Conservation (phyloP, 2,113 vertebrate species). For the Equus przewalskii region DNA sequence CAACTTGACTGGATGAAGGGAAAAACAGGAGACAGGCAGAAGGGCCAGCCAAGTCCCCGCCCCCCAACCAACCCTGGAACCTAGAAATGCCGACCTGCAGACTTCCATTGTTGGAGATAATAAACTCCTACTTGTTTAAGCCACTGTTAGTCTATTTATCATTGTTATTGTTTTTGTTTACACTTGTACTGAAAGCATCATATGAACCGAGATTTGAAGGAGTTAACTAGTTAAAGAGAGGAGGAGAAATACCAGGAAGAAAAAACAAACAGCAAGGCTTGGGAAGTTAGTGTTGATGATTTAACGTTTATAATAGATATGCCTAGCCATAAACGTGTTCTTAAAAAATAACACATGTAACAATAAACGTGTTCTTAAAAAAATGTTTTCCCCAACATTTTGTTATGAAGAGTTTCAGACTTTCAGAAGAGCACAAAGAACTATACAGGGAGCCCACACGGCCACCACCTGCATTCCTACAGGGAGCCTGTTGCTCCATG, state of each 20-base stretch:
- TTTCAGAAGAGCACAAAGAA: neutral
- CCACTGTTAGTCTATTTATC: neutral
- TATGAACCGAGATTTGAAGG: neutral
- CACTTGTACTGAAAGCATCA: neutral
- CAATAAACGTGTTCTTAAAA: neutral
- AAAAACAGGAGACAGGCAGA: neutral
- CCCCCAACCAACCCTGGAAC: neutral
- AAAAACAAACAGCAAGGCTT: neutral
- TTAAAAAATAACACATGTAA: neutral
- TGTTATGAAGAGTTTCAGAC: conserved; percentile 19
- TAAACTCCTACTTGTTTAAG: neutral
- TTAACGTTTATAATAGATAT: neutral
- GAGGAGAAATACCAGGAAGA: neutral
- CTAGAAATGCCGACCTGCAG: neutral
- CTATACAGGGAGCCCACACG: neutral
- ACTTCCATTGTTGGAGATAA: neutral
- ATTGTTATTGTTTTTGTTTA: neutral
- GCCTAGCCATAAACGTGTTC: neutral
- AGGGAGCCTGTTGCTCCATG: neutral
- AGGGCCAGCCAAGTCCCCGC: neutral
- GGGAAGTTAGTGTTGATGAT: neutral
- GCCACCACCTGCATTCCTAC: neutral
- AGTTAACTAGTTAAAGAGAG: neutral
- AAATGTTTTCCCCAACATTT: neutral
- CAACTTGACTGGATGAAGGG: neutral